Base-by-base conservation (phyloP, 2,888 invertebrate species). In the Notodromas monacha region DNA sequence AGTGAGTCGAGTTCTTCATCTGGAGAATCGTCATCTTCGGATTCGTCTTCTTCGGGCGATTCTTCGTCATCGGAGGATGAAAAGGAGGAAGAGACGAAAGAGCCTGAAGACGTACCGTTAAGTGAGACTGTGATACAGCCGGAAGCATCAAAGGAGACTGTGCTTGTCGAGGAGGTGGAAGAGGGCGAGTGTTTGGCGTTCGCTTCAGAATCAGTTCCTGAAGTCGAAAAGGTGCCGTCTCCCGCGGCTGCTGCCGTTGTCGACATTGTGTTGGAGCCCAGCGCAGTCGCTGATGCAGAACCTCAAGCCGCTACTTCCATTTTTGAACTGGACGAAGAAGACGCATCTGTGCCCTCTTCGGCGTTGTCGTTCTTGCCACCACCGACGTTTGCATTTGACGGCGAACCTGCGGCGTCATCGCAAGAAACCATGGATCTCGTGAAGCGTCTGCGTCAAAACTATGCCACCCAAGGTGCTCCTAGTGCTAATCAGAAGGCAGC, bases 351-450 rank as follows among this genome's bases (percentile, higher is more conserved):
- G n/a, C n/a, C n/a, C n/a, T n/a, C n/a, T n/a, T n/a, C n/a, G n/a
- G n/a, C n/a, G n/a, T n/a, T n/a, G n/a, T 21, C 21, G 8, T 21
- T 21, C 21, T n/a, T 21, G 8, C 21, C 21, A 8, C n/a, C n/a
- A n/a, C n/a, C n/a, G n/a, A n/a, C n/a, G n/a, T 8, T 8, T 21
- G 21, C 6, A 8, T 21, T n/a, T 21, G 21, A 8, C 21, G 27
- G 27, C 10, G 12, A 27, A 12, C 12, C 12, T 6, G 6, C 27
- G 10, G 27, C 6, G 11, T 12, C 11, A 6, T 27, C 5, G 6
- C 76, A 76, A 45, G 76, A 73, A 45, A 77, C 77, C 1, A 52
- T 70, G 35, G 67, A 73, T 50, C 54, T 79, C 15, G 69, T 79
- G 3, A 72, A 76, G 43, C 72, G 77, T 42, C 51, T 79, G 12